phyloP scores from a whole-genome alignment of 2,797 vertebrate species.

The Megaceryle alcyon region DNA sequence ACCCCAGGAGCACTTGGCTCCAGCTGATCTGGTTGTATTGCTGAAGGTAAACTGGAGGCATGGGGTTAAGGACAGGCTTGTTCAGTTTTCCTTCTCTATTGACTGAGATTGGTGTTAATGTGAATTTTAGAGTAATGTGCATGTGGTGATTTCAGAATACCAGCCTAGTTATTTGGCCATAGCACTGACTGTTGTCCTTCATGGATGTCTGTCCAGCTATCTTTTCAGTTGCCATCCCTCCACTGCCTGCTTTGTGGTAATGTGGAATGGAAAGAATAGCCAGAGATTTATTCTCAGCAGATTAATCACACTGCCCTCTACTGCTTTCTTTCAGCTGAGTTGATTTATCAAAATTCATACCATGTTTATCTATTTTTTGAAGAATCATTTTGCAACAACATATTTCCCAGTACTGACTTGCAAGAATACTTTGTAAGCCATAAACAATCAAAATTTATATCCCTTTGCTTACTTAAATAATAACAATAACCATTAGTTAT shows the following conservation, averaged over 20 bases:
- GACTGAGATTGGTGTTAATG: accelerated
- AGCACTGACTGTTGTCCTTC: background rate
- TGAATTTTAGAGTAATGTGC: background rate
- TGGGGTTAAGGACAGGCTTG: background rate
- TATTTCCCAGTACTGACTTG: background rate
- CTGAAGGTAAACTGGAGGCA: background rate
- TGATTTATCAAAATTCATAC: background rate
- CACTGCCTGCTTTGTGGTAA: background rate
- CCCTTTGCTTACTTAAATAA: background rate
- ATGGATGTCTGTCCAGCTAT: background rate
- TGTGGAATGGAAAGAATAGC: background rate
- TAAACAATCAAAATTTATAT: background rate
- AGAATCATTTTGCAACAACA: background rate
- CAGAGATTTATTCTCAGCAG: background rate
- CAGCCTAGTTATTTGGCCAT: background rate
- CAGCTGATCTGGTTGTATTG: background rate
- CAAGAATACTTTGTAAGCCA: background rate
- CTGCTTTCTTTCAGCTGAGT: background rate
- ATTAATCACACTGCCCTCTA: slow-evolving; percentile 42
- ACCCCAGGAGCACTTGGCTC: background rate
- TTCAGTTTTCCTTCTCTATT: background rate
- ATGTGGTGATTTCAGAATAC: background rate
- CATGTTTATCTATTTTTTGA: background rate
- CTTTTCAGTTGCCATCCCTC: background rate
- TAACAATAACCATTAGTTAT: background rate